Conservation (phyloP, 2,888 invertebrate species). For the Tachystola acroxantha region DNA sequence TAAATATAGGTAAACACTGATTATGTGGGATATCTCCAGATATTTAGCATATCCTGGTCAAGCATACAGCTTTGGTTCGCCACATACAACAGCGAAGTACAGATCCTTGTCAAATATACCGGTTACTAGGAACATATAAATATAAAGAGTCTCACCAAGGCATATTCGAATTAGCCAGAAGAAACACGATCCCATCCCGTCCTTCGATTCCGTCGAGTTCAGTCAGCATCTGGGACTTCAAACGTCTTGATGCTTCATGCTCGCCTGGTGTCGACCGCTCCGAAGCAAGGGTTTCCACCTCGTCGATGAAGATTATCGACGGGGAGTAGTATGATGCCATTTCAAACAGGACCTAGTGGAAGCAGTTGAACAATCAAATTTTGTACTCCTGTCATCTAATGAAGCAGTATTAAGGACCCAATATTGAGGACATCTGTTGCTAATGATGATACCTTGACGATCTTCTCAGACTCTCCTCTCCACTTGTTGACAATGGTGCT, state of each 20-base stretch:
- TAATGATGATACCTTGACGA: slow-evolving; percentile 90
- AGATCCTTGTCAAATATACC: too few species aligned
- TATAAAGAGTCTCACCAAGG: slow-evolving; percentile 95
- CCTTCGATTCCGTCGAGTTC: slow-evolving; percentile 89
- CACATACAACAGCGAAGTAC: too few species aligned
- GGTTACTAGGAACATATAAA: too few species aligned
- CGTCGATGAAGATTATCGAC: slow-evolving; percentile 95
- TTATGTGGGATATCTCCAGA: too few species aligned
- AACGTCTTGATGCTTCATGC: slow-evolving; percentile 91
- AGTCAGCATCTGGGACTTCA: slow-evolving; percentile 92
- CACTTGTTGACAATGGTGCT: slow-evolving; percentile 96
- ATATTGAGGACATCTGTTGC: too few species aligned
- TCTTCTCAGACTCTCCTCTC: slow-evolving; percentile 97
- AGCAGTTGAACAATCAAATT: too few species aligned
- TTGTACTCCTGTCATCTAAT: too few species aligned
- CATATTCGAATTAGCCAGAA: slow-evolving; percentile 92
- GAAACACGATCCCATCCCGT: slow-evolving; percentile 82
- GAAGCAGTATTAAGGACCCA: too few species aligned
- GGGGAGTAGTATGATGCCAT: slow-evolving; percentile 91
- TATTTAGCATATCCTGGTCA: too few species aligned
- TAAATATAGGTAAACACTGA: too few species aligned
- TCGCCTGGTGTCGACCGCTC: slow-evolving; percentile 81
- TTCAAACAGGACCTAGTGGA: slow-evolving; percentile 92
- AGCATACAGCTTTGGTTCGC: too few species aligned
- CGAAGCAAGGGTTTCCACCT: slow-evolving; percentile 91